Evolutionary conservation across 2,797 vertebrate species (phyloP), one percentile per base, ranked within the genome.

Genomic region (Rhadinocentrus ornatus): DNA sequence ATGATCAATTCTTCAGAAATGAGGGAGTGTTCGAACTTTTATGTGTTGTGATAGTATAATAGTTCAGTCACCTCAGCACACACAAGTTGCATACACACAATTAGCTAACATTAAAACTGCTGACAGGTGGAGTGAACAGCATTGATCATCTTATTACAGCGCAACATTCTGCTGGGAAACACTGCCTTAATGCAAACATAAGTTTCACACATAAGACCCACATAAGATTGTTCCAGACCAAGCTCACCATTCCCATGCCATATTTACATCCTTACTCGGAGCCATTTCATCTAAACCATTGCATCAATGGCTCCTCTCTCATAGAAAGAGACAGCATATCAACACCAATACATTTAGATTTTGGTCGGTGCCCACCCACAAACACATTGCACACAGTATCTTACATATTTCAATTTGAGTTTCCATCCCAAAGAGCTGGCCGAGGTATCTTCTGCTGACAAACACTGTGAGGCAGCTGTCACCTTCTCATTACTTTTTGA

Each of bases 281-380:
- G 66, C 50, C 48, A 66, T 84, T 88, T 79, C 58, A 68, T 73
- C 61, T 54, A 29, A 32, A 68, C 66, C 27, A 44, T 78, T 75
- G 66, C 68, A 66, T 69, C 71, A 62, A n/a, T 1, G 3, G 24
- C 57, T 58, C 8, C 13, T n/a, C 18, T 31, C 32, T 66, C 34
- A 18, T 52, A 34, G 37, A 73, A 10, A 24, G 71, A 69, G 44
- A 66, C 54, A 75, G 63, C 55, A 62, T 27, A 24, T 11, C 35
- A 26, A 5, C 2, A 58, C 60, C 64, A 71, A n/a, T 41, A n/a
- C 44, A 46, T 46, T 46, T 66, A 62, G 52, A 69, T 63, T 71
- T 48, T 66, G 35, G 2, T 20, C 48, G 39, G 44, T 4, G 26
- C 11, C 8, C n/a, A 41, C 31, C 44, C 27, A 35, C 34, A 61